A percentile compares a stretch with the other conserved stretches of the same genome.
phyloP scores from a whole-genome alignment of 1,140 invertebrate genomes.

The Hermetia illucens region DNA sequence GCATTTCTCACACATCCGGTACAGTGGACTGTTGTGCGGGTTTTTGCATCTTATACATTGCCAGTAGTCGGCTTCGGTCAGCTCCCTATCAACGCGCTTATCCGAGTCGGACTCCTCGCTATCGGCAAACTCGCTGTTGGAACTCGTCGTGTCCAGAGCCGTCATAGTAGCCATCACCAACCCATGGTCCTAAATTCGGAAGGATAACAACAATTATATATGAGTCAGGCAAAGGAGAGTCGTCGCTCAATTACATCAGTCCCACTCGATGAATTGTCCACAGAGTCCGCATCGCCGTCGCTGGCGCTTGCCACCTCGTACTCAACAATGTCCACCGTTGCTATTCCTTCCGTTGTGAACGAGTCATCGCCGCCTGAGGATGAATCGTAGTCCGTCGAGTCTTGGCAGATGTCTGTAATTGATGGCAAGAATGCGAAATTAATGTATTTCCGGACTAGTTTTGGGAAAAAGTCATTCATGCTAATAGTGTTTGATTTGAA shows the following conservation, averaged over 20 bases:
- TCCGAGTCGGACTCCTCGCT: conserved; percentile 36
- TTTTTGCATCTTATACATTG: conserved; percentile 44
- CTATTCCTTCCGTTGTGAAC: conserved; percentile 7
- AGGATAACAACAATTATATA: background rate
- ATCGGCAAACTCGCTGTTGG: conserved; percentile 32
- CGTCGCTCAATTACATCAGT: conserved; percentile 5
- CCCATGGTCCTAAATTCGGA: conserved; percentile 2
- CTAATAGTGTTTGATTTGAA: too few relatives aligned
- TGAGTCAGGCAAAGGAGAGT: too few relatives aligned
- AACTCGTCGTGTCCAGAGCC: conserved; percentile 23
- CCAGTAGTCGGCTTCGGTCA: conserved; percentile 41
- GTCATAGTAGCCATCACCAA: conserved; percentile 11
- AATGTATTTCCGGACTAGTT: too few relatives aligned
- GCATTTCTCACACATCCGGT: conserved; percentile 50
- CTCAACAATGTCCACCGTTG: conserved; percentile 9
- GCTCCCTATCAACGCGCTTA: conserved; percentile 33
- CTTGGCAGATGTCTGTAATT: conserved; percentile 34
- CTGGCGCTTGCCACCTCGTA: conserved; percentile 22
- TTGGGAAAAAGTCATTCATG: too few relatives aligned
- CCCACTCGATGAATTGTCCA: conserved; percentile 6
- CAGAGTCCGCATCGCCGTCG: conserved; percentile 28
- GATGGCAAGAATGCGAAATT: conserved; percentile 10
- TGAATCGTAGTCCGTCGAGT: conserved; percentile 32
- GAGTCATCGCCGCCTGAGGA: conserved; percentile 20
- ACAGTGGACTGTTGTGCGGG: conserved; percentile 44